Evolutionary conservation across 2,113 vertebrate genomes (phyloP).

Genomic region (Nematolebias whitei): DNA sequence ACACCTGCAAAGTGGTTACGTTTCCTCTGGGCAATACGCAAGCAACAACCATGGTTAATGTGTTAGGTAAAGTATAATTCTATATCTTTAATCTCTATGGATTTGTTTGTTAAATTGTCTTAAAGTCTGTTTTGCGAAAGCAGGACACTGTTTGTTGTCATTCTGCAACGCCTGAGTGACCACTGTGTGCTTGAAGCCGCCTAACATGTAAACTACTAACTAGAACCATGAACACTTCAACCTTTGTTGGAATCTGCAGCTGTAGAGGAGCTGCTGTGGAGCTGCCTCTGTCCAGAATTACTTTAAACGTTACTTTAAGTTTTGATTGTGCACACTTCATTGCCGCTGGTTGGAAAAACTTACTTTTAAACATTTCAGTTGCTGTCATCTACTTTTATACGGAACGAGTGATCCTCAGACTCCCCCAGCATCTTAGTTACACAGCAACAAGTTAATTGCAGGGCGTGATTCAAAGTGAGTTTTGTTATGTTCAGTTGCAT

Average conservation of each 20-base stretch:
- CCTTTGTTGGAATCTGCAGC: constrained; percentile 25
- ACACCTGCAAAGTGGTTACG: constrained; percentile 93
- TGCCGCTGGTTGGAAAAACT: background rate
- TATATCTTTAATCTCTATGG: constrained; percentile 3
- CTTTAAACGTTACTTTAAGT: constrained; percentile 18
- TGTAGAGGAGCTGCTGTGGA: constrained; percentile 19
- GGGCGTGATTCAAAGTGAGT: constrained; percentile 32
- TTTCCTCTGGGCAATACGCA: constrained; percentile 94
- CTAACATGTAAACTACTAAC: constrained; percentile 39
- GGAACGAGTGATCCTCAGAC: constrained; percentile 5
- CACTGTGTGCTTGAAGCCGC: constrained; percentile 24
- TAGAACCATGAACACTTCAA: constrained; percentile 33
- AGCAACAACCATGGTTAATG: constrained; percentile 85
- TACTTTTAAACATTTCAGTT: background rate
- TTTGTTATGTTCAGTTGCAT: constrained; percentile 17
- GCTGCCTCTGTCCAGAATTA: constrained; percentile 13
- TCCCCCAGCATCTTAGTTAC: constrained; percentile 18
- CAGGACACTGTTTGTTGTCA: constrained; percentile 19
- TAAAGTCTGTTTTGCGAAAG: constrained; percentile 28
- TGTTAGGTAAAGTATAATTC: constrained; percentile 87
- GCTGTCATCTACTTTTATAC: constrained; percentile 14
- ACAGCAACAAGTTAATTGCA: constrained; percentile 51
- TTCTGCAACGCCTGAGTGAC: constrained; percentile 33
- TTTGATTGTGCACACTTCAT: constrained; percentile 8
- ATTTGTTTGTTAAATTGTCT: constrained; percentile 11